Conservation (phyloP, 2,888 invertebrate species). For the Oligia latruncula region DNA sequence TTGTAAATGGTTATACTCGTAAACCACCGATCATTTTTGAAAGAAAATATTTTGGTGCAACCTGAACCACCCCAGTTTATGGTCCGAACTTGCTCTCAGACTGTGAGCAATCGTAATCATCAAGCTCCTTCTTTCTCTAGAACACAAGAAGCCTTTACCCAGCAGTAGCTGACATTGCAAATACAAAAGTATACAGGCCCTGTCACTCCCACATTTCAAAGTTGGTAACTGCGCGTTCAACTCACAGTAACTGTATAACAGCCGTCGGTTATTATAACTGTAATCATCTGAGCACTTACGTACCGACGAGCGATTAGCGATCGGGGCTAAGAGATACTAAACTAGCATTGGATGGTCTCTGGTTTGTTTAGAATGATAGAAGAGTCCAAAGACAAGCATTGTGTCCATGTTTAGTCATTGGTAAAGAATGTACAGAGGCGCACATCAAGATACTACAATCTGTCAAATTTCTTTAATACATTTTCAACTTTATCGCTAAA, state of each 20-base stretch:
- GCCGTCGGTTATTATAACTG: constrained; percentile 67
- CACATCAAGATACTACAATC: no score
- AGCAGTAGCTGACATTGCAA: neutral
- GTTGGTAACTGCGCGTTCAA: constrained; percentile 36
- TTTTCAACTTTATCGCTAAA: no score
- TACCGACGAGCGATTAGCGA: constrained; percentile 48
- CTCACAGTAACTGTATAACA: constrained; percentile 64
- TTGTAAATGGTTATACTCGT: no score
- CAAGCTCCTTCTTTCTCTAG: neutral
- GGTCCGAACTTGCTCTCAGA: no score
- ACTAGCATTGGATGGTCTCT: neutral
- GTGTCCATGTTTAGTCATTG: neutral
- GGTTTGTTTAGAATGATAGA: neutral
- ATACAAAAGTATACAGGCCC: neutral
- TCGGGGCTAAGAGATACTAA: constrained; percentile 48
- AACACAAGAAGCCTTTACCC: neutral
- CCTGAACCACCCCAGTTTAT: neutral
- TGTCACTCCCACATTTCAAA: constrained; percentile 14
- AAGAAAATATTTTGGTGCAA: no score
- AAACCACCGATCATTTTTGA: no score
- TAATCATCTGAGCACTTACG: constrained; percentile 51
- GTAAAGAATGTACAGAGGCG: neutral
- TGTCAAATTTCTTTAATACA: no score
- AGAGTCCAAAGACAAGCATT: neutral
- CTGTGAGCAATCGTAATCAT: neutral